phyloP scores from a whole-genome alignment of 2,113 vertebrate genomes.

The Cebus imitator region DNA sequence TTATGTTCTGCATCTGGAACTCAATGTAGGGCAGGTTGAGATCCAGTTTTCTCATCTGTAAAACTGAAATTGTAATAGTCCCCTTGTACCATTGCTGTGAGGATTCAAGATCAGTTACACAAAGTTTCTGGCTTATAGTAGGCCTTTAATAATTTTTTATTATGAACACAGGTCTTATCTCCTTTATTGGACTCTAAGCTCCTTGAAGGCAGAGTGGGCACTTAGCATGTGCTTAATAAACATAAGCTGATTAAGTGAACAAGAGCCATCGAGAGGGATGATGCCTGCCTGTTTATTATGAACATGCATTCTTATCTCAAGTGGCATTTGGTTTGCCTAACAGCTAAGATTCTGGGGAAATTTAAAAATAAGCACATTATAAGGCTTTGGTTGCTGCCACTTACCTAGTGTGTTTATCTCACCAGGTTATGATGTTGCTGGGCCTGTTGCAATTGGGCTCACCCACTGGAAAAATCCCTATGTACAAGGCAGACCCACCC shows the following conservation, averaged over 20 bases:
- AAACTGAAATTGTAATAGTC: not conserved
- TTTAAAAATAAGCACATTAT: not conserved
- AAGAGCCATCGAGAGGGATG: not conserved
- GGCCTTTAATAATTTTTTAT: not conserved
- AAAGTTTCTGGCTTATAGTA: not conserved
- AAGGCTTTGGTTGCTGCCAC: not conserved
- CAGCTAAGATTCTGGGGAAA: not conserved
- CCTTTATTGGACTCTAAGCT: not conserved
- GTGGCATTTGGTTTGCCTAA: not conserved
- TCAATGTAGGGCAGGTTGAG: not conserved
- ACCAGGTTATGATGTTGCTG: conserved; percentile 85
- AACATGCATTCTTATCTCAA: not conserved
- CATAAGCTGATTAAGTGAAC: not conserved
- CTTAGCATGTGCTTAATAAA: not conserved
- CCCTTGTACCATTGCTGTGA: not conserved
- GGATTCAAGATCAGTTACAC: not conserved
- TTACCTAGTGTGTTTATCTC: conserved; percentile 45
- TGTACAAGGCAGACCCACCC: conserved; percentile 71
- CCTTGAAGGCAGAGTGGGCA: not conserved
- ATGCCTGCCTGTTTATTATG: not conserved
- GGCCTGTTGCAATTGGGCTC: conserved; percentile 87
- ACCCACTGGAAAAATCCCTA: conserved; percentile 90
- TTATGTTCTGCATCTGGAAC: not conserved
- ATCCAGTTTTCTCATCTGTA: not conserved
- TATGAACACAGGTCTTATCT: not conserved